phyloP scores from a whole-genome alignment of 2,113 vertebrate genomes.

The Rostratula benghalensis region DNA sequence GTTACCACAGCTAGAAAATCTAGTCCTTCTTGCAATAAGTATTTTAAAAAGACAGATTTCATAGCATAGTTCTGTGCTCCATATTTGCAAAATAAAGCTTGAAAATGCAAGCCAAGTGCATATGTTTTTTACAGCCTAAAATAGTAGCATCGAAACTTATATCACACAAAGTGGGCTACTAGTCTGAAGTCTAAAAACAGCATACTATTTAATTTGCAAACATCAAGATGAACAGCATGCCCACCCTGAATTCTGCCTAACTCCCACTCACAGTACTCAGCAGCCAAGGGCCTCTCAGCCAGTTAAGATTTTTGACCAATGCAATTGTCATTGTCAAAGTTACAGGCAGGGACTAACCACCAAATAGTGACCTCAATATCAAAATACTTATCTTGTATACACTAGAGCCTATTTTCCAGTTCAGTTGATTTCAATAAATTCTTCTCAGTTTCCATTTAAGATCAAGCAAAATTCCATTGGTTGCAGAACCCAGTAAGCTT shows the following conservation, averaged over 20 bases:
- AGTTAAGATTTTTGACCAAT: background rate
- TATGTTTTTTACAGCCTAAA: background rate
- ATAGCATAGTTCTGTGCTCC: background rate
- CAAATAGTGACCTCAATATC: background rate
- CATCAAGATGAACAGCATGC: background rate
- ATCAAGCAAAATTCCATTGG: background rate
- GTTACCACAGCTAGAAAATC: slow-evolving; percentile 37
- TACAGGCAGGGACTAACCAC: background rate
- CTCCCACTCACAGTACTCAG: background rate
- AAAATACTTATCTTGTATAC: background rate
- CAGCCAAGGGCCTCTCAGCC: background rate
- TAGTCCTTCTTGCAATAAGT: background rate
- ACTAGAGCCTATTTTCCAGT: background rate
- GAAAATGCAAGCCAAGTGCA: background rate
- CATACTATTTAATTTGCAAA: background rate
- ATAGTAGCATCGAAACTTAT: background rate
- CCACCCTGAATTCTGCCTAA: background rate
- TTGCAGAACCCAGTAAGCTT: background rate
- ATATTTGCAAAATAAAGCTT: background rate
- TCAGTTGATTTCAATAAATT: background rate
- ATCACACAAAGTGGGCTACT: background rate
- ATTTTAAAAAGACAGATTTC: slow-evolving; percentile 1
- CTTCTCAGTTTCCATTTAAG: background rate
- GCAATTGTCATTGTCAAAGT: background rate
- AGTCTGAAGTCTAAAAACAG: background rate